Evolutionary conservation across 2,797 vertebrate species (phyloP), one percentile per base, ranked within the genome.

Genomic region (Cyprinella venusta): DNA sequence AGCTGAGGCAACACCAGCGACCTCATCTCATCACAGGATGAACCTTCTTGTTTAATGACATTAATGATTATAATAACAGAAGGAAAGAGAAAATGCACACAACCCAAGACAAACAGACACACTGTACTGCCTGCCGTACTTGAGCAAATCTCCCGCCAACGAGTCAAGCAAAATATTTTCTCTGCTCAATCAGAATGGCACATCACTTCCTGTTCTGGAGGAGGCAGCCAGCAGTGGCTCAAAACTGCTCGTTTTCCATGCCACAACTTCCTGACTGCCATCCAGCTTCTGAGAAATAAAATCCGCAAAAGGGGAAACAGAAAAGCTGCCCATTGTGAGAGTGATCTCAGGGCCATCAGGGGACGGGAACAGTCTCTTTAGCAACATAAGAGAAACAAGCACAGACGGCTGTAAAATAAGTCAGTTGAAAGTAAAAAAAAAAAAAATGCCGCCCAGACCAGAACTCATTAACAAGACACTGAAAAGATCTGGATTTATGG

Each of bases 101-200:
- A 87, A 88, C 87, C 90, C 59, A 80, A 61, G 85, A 88, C 82
- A 70, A 76, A 89, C 87, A 81, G 19, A 82, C 76, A 63, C 81
- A 40, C 33, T 6, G 52, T 56, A 50, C 80, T 71, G 86, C 84
- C 88, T 42, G 83, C 82, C 85, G 45, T 79, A 78, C 83, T 87
- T 48, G 45, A 74, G 87, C 88, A 90, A 89, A 89, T 87, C 87
- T 90, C 81, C 87, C 91, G 86, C 88, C 89, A 89, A 87, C 79
- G 56, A 90, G 90, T 91, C 87, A 89, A 91, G 87, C 86, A 88
- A 92, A 94, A 94, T 94, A 94, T 95, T 94, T 94, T 93, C 91
- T 93, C 90, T 94, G 80, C 87, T 88, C 90, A 91, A 91, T 94
- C 93, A 77, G 75, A 84, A 77, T 88, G 89, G 89, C 90, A 91